Evolutionary conservation across 1,140 invertebrate species (phyloP), one percentile per base, ranked within the genome.

Genomic region (Drosophila varians): DNA sequence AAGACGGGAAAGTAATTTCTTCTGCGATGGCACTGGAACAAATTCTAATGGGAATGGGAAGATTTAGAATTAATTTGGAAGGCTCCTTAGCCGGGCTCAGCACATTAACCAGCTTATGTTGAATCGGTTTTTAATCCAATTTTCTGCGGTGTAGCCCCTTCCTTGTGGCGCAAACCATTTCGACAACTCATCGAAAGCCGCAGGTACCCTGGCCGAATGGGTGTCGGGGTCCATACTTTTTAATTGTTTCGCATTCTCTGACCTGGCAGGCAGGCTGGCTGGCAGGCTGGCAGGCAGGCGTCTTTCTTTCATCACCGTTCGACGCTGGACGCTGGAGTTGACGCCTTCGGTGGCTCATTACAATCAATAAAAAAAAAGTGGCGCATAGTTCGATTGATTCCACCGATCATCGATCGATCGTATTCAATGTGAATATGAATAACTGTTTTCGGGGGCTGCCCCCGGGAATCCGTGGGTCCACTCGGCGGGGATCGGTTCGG

Each of bases 321-420:
- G 80, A 79, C 68, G 78, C 31, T 57, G 82, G 80, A 79, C 68
- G 78, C 31, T 57, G 82, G 52, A 62, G 74, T 77, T 87, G 82
- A 87, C 82, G 82, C 82, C 82, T 87, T 87, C 82, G 82, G 77
- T 87, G 82, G 82, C 82, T 87, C 82, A 87, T 87, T 87, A 87
- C 82, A 87, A 87, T 87, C 77, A 80, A 87, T 87, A 72, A 38
- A n/a, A 25, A 58, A 77, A 80, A 62, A 77, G 69, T 65, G 55
- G 73, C 62, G 62, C 74, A 68, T 36, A 47, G 47, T 74, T 70
- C 78, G 72, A 84, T 86, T 84, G 80, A 84, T 84, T 86, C 79
- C 74, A 47, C 74, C 54, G 45, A 61, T 54, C 58, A 43, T 14
- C 31, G 42, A 43, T 14, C 31, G 42, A 58, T 52, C 64, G 43